Evolutionary conservation across 2,797 vertebrate species (phyloP).

Genomic region (Xiphorhynchus erythropygius): DNA sequence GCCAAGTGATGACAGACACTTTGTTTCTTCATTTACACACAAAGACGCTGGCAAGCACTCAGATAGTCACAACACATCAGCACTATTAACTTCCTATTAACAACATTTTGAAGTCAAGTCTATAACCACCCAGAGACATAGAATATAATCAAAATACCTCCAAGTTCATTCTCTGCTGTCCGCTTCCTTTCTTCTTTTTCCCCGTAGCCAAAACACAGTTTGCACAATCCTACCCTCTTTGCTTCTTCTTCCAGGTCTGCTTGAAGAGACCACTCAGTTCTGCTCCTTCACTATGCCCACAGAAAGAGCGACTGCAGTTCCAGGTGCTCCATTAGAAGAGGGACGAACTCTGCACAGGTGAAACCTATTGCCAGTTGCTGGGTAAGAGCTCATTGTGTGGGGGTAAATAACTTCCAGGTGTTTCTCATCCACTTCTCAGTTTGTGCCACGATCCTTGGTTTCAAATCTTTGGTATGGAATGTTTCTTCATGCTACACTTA

Average conservation of each 20-base stretch:
- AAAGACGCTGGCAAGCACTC: background rate
- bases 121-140: background rate
- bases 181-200: background rate
- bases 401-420: background rate
- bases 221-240: background rate
- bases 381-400: accelerated
- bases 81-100: background rate
- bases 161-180: background rate
- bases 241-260: background rate
- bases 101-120: background rate
- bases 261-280: background rate
- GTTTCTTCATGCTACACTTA: background rate
- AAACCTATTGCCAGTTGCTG: background rate
- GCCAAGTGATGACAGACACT: background rate
- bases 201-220: background rate
- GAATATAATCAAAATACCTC: background rate
- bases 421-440: background rate
- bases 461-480: background rate
- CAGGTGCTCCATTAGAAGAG: background rate
- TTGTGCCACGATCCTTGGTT: background rate
- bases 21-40: background rate
- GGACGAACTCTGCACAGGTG: background rate
- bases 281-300: background rate
- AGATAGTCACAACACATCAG: background rate
- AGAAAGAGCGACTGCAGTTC: background rate